Evolutionary conservation across 2,113 vertebrate genomes (phyloP), one percentile per base, ranked within the genome.

Genomic region (Xyliphius kryptos): DNA sequence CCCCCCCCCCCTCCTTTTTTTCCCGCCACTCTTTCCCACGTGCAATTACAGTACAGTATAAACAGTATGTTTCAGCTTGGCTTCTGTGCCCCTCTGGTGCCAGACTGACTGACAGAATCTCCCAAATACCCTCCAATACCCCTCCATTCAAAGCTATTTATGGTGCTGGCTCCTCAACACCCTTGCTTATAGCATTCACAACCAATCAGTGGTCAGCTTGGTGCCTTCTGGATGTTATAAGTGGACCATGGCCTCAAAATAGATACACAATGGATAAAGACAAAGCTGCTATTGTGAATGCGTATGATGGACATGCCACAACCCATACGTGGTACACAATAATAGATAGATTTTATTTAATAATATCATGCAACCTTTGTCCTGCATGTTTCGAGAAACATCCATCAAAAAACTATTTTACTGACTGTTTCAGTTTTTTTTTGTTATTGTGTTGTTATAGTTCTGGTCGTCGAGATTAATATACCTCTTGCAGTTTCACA

Each of bases 1-100:
- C 53, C 14, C 26, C 62, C 63, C 56, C 59, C 10, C 19, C 46
- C 44, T 15, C 49, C 51, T 51, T 40, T 41, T 44, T 51, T 17
- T 10, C 60, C 15, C 56, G 61, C 44, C 52, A 47, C 55, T 68
- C 44, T 64, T 64, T 72, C 70, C 66, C 61, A 69, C 59, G 66
- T 73, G 71, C 68, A 73, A 73, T 73, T 73, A 61, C 58, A 49
- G 56, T 73, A 73, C 66, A 73, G 71, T 73, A 69, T 73, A 73
- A 73, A 73, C 71, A 73, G 68, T 54, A 56, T 65, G 66, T 64
- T 63, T 64, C 22, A 55, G 44, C 40, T 72, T 63, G 67, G 66
- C 67, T 61, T 68, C 59, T 57, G 40, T 69, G 66, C 56, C 66
- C 56, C 71, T 69, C 66, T 69, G 71, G 71, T 69, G 71, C 71